Conservation (phyloP, 2,888 invertebrate species). For the Synanthedon andrenaeformis region DNA sequence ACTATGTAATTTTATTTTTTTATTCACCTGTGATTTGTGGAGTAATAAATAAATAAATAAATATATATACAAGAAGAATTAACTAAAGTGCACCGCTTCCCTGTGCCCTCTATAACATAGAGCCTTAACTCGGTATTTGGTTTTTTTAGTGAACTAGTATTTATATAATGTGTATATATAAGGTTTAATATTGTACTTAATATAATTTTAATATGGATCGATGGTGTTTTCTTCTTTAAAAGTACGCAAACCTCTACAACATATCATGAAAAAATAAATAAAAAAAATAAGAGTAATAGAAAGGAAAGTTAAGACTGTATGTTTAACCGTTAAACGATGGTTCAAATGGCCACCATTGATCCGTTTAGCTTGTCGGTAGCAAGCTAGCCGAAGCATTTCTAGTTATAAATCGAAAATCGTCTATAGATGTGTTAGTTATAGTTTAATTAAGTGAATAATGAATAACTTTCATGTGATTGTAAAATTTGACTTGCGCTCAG, state of each 20-base stretch:
- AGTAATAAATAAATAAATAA: not conserved
- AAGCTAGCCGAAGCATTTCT: constrained; percentile 68
- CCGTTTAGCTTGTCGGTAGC: constrained; percentile 57
- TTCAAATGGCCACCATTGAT: constrained; percentile 10
- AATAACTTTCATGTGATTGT: constrained; percentile 3
- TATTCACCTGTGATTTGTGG: constrained; percentile 19
- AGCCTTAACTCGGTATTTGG: constrained; percentile 51
- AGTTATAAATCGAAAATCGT: constrained; percentile 46
- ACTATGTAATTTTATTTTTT: constrained; percentile 17
- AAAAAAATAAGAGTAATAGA: not conserved
- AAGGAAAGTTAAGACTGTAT: not conserved
- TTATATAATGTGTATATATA: constrained; percentile 42
- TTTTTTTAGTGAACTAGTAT: constrained; percentile 37
- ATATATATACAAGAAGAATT: not conserved
- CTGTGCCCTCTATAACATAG: constrained; percentile 22
- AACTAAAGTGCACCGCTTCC: constrained; percentile 28
- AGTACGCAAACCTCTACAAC: not conserved
- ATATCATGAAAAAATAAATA: not conserved
- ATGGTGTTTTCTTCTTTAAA: constrained; percentile 17
- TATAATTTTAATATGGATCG: constrained; percentile 41
- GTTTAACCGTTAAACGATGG: not conserved
- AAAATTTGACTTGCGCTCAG: constrained; percentile 24
- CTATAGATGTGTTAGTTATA: constrained; percentile 36
- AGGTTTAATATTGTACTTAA: constrained; percentile 63
- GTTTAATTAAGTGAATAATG: constrained; percentile 17